Conservation (phyloP, 1,140 invertebrate genomes). For the Bombus superbus region DNA sequence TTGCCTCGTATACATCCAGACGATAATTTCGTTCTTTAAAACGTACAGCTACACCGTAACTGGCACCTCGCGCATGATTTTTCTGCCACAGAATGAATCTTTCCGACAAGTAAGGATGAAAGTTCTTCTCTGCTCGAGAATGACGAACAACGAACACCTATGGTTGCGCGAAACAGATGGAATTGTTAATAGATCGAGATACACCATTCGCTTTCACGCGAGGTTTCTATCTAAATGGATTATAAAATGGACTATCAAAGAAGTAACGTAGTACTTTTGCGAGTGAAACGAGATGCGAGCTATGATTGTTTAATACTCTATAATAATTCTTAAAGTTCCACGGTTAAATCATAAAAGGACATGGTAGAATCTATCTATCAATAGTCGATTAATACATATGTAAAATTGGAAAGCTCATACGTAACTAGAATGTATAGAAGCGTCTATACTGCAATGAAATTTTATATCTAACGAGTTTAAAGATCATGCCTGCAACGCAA, state of each 20-base stretch:
- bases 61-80: neutral
- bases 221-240: neutral
- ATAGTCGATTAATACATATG: too few species aligned
- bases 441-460: neutral
- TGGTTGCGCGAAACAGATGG: neutral
- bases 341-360: neutral
- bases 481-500: neutral
- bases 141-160: neutral
- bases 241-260: neutral
- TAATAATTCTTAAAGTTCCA: neutral
- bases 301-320: too few species aligned
- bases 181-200: neutral
- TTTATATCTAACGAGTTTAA: neutral
- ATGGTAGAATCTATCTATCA: too few species aligned
- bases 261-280: too few species aligned
- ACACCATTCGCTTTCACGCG: neutral
- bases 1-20: neutral
- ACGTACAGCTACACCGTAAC: neutral
- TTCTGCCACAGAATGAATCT: neutral
- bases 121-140: too few species aligned
- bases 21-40: constrained; percentile 1
- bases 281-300: neutral
- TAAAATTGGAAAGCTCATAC: too few species aligned
- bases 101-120: neutral
- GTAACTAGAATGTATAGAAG: too few species aligned